Evolutionary conservation across 2,797 vertebrate species (phyloP), one percentile per base, ranked within the genome.

Genomic region (Hypotaenidia okinawae): DNA sequence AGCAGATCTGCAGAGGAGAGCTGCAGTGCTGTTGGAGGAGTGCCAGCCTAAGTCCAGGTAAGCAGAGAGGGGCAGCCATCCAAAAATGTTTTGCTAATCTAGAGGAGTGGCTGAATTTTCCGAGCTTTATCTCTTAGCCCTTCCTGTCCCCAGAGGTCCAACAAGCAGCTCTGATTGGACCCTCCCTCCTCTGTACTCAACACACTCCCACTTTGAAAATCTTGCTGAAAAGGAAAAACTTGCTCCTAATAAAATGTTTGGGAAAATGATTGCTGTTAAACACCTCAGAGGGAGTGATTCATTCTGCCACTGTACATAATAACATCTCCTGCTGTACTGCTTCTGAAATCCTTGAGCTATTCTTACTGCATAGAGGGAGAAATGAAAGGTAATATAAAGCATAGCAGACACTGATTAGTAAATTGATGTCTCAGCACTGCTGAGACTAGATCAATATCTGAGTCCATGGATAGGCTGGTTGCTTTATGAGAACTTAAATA

Each of bases 321-420:
- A 93, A 47, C 45, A 75, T 84, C 85, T 87, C 59, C 69, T 79
- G 47, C 85, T 90, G 51, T 37, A 95, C 59, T 63, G 62, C 55
- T 91, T 70, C 77, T 91, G 74, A 84, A 91, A 92, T 95, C 75
- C 76, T 69, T 76, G 51, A 82, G 59, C 41, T 91, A 58, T 85
- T 96, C 94, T 93, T 91, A 49, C 59, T 87, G 55, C 55, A 79
- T 45, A 75, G 79, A 61, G 82, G 58, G 52, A 94, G 74, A 89
- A 95, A 77, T 86, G 62, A 85, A 93, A 95, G 69, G 62, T 79
- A 93, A 82, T 93, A 88, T 78, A 93, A 93, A 91, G n/a, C 37
- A 54, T 64, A 91, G 54, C 41, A 87, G 61, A 75, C 55, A 58
- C 62, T 69, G 92, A 91, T 95, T 93, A 95, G 51, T 91, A 91